Evolutionary conservation across 2,797 vertebrate species (phyloP).

Genomic region (Argentina silus): DNA sequence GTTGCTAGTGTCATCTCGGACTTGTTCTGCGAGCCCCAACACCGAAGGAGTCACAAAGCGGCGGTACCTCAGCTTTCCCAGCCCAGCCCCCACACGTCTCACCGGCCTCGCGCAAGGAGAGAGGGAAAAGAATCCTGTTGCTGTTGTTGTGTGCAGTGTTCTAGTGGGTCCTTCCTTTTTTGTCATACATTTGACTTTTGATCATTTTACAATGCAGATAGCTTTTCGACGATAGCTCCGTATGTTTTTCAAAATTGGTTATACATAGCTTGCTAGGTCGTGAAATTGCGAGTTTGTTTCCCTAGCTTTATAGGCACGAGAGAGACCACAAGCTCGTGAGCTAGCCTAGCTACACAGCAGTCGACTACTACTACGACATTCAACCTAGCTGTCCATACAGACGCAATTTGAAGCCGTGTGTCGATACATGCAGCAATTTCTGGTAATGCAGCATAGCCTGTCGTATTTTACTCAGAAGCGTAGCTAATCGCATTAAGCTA

Average conservation of each 20-base stretch:
- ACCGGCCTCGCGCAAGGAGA: conserved; percentile 67
- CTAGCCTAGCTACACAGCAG: conserved; percentile 57
- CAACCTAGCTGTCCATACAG: background rate
- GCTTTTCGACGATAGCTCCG: background rate
- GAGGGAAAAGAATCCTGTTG: conserved; percentile 54
- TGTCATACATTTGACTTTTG: background rate
- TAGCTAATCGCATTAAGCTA: background rate
- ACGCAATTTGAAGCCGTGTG: background rate
- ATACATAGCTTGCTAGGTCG: background rate
- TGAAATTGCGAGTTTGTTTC: background rate
- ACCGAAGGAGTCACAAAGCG: conserved; percentile 46
- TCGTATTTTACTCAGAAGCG: background rate
- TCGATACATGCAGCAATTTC: background rate
- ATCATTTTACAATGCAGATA: background rate
- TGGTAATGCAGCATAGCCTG: background rate
- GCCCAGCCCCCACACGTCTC: conserved; percentile 61
- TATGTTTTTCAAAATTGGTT: background rate
- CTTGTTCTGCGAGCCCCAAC: conserved; percentile 20
- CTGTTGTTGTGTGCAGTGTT: conserved; percentile 33
- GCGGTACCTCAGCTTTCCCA: conserved; percentile 58
- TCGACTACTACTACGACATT: conserved; percentile 10
- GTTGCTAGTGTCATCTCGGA: conserved; percentile 20
- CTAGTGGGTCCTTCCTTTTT: conserved; percentile 1
- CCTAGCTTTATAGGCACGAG: background rate
- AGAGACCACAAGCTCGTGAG: conserved; percentile 43